Evolutionary conservation across 1,140 invertebrate genomes (phyloP), one percentile per base, ranked within the genome.

Genomic region (Drosophila novamexicana): DNA sequence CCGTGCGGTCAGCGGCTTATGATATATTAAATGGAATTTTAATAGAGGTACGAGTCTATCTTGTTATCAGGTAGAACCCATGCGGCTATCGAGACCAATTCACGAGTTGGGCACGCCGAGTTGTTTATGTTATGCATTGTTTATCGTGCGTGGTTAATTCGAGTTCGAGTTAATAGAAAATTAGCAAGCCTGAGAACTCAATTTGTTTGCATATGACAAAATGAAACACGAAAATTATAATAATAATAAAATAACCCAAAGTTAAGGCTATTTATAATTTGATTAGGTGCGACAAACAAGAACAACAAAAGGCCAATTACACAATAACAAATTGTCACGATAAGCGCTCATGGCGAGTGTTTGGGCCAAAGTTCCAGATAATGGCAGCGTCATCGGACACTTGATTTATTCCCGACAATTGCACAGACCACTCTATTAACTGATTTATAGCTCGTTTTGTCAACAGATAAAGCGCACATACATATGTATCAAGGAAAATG

Each of bases 331-430:
- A 42, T 36, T 50, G 40, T 9, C 54, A 67, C 64, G 70, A 73
- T 73, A 73, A 68, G 47, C 22, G 40, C 40, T 54, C 54, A 58
- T 52, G 53, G n/a, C 36, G 52, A 64, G 40, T 50, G 36, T 44
- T 16, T 66, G 69, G 63, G 63, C 63, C 53, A 67, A 73, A 73
- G 63, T 67, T 67, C 34, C n/a, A 52, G 63, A 67, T 73, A 73
- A 59, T 53, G 42, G 50, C 42, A 67, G 29, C 62, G 54, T 73
- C 70, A 73, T 29, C 22, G 36, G 9, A 32, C 32, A 54, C 58
- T 59, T 73, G 47, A 73, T 73, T 73, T 61, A 67, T 73, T 61
- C 18, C 8, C 58, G 53, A 45, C 45, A 53, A 18, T 22, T 44
- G 29, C 32, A 64, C 44, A 58, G 45, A 58, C 45, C 22, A 4